Evolutionary conservation across 2,888 invertebrate species (phyloP).

Genomic region (Penaeus monodon): DNA sequence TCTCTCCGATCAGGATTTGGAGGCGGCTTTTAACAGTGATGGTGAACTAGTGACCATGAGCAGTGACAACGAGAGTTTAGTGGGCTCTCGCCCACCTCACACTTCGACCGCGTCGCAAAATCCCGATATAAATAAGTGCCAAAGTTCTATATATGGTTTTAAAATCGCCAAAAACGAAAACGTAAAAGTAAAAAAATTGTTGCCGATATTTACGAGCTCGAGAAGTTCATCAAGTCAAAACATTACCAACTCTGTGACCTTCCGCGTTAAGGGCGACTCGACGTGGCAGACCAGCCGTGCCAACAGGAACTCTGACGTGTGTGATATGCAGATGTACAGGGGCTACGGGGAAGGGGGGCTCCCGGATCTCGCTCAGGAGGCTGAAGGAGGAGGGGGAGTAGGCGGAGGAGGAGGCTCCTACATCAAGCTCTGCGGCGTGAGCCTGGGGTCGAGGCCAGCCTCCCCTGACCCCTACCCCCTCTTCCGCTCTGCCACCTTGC

Average conservation of each 20-base stretch:
- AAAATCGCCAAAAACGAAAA: conserved; percentile 29
- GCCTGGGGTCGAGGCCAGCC: conserved; percentile 42
- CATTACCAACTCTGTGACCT: conserved; percentile 30
- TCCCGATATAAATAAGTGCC: not conserved
- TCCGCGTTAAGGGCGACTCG: conserved; percentile 50
- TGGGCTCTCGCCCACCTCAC: conserved; percentile 7
- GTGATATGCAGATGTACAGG: conserved; percentile 52
- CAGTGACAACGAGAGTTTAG: conserved; percentile 48
- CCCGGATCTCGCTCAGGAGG: not conserved
- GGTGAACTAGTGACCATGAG: conserved; percentile 58
- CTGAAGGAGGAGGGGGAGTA: conserved; percentile 6
- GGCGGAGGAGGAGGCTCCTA: not conserved
- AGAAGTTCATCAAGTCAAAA: conserved; percentile 24
- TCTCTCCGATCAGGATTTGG: conserved; percentile 27
- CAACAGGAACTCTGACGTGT: conserved; percentile 53
- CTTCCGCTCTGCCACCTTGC: conserved; percentile 44
- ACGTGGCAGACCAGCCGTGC: conserved; percentile 45
- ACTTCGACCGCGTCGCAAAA: not conserved
- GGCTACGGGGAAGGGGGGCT: conserved; percentile 1
- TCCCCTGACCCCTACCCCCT: conserved; percentile 41
- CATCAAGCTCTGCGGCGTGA: conserved; percentile 47
- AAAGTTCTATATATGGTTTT: conserved; percentile 40
- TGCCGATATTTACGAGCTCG: conserved; percentile 31
- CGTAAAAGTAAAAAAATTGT: conserved; percentile 35
- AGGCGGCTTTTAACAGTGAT: conserved; percentile 41